Evolutionary conservation across 1,140 invertebrate species (phyloP).

Genomic region (Watersipora subatra): DNA sequence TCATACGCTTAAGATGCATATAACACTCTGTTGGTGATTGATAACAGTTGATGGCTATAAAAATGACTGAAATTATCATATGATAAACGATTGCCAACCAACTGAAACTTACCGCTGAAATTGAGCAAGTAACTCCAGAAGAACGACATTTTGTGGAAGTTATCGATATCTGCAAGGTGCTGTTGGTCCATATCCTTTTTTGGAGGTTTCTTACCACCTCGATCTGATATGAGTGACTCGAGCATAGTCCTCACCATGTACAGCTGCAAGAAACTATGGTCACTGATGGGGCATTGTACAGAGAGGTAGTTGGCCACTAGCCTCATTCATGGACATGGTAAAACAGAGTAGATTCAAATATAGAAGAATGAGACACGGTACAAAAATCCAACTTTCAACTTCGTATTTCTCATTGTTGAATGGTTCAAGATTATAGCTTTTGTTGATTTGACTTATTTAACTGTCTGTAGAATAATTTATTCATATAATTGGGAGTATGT

Average conservation of each 20-base stretch:
- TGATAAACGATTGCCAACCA: no score
- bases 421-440: no score
- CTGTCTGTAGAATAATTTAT: no score
- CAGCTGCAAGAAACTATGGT: slow-evolving; percentile 74
- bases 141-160: slow-evolving; percentile 89
- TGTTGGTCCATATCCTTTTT: slow-evolving; percentile 91
- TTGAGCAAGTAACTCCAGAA: slow-evolving; percentile 90
- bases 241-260: slow-evolving; percentile 99
- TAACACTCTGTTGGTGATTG: no score
- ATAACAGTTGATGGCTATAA: no score
- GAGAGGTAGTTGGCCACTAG: neutral
- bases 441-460: no score
- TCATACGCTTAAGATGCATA: no score
- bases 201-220: slow-evolving; percentile 74
- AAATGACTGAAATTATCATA: no score
- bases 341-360: neutral
- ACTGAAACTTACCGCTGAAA: slow-evolving; percentile 57
- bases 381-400: no score
- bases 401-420: no score
- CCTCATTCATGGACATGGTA: neutral
- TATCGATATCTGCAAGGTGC: slow-evolving; percentile 77
- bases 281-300: neutral
- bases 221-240: slow-evolving; percentile 92
- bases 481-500: no score
- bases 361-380: no score